Base-by-base conservation (phyloP, 1,140 invertebrate genomes). In the Bombus haemorrhoidalis region DNA sequence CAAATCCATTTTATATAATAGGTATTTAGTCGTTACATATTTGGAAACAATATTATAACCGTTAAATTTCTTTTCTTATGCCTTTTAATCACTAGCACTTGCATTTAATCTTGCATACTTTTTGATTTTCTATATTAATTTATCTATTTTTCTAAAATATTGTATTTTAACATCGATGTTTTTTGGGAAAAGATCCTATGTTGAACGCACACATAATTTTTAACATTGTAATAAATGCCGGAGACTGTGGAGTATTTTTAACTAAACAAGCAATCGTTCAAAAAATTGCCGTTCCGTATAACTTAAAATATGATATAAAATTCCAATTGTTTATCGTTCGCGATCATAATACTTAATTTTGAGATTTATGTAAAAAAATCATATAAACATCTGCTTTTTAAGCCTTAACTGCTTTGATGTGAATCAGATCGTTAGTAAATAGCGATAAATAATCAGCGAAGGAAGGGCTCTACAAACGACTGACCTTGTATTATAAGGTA, bases 161-260 rank as follows among this genome's bases (percentile, higher is more conserved):
- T 28, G 12, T 28, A 13, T 10, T 32, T 6, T 18, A 5, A 47
- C 5, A 22, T 10, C 12, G 32, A 43, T 41, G 5, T 43, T n/a
- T 3, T 72, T 43, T 43, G 3, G 10, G 32, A 32, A 72, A 72
- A 72, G 39, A 71, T 39, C 6, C 1, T 72, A n/a, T 28, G 39
- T 72, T 13, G 2, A 69, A 32, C 13, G 5, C 6, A 59, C 18
- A 8, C 8, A 25, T 22, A 32, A 47, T 39, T 66, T 74, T 83
- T 76, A 53, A 68, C 34, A 83, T 68, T 66, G 32, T 66, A 41
- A 57, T 74, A 83, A 68, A 83, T 77, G 47, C 18, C n/a, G 1
- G 18, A 71, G 32, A 18, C 10, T 22, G 4, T 59, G 4, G 34
- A 34, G 18, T 77, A 83, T 43, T 83, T 83, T 83, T 69, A 69